Conservation (phyloP, 2,113 vertebrate species). For the Anas platyrhynchos region DNA sequence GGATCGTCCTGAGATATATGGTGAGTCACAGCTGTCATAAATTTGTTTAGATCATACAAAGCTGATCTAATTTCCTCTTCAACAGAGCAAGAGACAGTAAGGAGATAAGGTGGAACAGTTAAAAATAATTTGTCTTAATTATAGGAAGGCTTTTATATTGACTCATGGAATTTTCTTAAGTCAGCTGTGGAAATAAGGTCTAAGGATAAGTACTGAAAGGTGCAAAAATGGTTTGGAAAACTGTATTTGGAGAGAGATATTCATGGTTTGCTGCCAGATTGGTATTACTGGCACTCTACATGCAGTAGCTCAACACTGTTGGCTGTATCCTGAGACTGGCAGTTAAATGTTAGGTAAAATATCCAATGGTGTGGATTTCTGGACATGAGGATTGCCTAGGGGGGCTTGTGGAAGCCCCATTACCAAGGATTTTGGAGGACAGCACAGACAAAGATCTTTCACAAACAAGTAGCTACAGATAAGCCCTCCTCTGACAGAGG, state of each 20-base stretch:
- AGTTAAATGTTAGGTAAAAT: not conserved
- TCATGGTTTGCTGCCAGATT: not conserved
- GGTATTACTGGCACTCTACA: not conserved
- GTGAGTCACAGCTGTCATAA: not conserved
- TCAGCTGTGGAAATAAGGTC: not conserved
- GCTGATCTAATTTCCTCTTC: not conserved
- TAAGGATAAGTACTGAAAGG: not conserved
- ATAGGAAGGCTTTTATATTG: not conserved
- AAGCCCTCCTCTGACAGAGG: not conserved
- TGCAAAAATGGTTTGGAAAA: not conserved
- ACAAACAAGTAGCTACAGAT: not conserved
- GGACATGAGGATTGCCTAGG: not conserved
- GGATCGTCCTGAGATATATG: not conserved
- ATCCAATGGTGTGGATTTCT: not conserved
- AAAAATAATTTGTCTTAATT: not conserved
- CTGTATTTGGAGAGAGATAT: not conserved
- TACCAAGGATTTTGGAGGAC: not conserved
- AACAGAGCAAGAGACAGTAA: not conserved
- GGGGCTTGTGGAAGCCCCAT: fast-evolving
- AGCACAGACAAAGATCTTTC: not conserved
- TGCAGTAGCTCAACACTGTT: not conserved
- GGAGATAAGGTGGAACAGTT: not conserved
- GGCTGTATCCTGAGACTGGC: not conserved
- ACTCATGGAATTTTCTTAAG: not conserved
- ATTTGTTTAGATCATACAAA: not conserved